Evolutionary conservation across 35 echinoderm and acorn worm species (phyloP).

Genomic region (Heliocidaris erythrogramma): DNA sequence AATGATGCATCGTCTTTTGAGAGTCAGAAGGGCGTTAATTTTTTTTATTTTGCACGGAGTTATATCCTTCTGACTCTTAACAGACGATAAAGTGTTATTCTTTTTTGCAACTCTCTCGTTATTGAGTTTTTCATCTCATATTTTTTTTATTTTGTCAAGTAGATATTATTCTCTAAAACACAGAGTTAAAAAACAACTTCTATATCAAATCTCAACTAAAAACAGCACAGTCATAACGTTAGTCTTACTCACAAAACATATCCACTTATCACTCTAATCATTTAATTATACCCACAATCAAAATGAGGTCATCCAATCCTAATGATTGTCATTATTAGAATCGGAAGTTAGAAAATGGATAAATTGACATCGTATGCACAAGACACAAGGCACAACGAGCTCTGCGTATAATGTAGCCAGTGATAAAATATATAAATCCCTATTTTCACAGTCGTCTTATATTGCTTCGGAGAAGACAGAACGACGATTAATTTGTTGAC

Average conservation of each 20-base stretch:
- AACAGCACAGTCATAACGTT: not conserved
- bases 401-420: not conserved
- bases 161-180: too few species aligned
- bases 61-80: too few species aligned
- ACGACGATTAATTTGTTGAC: slow-evolving; percentile 3
- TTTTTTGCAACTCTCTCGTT: too few species aligned
- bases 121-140: too few species aligned
- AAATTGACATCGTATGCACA: not conserved
- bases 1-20: too few species aligned
- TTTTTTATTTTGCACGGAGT: too few species aligned
- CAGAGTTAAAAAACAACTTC: not conserved
- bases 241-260: not conserved
- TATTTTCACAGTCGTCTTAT: not conserved
- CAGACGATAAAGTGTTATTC: too few species aligned
- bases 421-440: not conserved
- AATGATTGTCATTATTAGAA: slow-evolving; percentile 7
- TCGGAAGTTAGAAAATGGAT: not conserved
- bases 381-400: not conserved
- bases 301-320: slow-evolving; percentile 25
- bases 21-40: too few species aligned
- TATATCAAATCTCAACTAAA: not conserved
- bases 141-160: too few species aligned
- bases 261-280: not conserved
- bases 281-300: slow-evolving; percentile 26
- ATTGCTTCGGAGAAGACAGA: slow-evolving; percentile 10